These are phyloP conservation scores for Smithornis capensis DNA, from an alignment of 2,113 vertebrate species.

Conservation along the genomic window DNA sequence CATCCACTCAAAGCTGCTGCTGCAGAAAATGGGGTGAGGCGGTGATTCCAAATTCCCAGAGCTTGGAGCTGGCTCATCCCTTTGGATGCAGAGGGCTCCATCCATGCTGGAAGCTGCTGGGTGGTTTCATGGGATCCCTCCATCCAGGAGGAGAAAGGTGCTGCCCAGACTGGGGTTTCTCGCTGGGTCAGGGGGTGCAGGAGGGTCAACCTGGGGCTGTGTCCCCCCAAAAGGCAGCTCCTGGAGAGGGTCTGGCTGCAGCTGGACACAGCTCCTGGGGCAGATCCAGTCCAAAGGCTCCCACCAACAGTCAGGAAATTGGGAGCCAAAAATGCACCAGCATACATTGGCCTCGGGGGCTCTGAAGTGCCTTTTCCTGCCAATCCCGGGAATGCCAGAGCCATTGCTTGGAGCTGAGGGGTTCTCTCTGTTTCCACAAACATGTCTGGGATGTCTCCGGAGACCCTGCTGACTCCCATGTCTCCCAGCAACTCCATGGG, in stretches of 20 bases:
- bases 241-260: neutral
- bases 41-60: neutral
- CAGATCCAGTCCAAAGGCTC: neutral
- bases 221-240: neutral
- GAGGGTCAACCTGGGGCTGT: rapidly evolving
- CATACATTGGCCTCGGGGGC: rapidly evolving
- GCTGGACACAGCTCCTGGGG: neutral
- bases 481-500: neutral
- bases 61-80: neutral
- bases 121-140: neutral
- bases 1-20: neutral
- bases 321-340: neutral
- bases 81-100: rapidly evolving
- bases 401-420: rapidly evolving
- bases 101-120: neutral
- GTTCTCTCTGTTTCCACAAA: neutral
- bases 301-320: neutral
- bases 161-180: rapidly evolving
- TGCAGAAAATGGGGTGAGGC: neutral
- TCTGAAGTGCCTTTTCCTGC: neutral
- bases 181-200: rapidly evolving
- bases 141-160: neutral
- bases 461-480: rapidly evolving
- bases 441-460: neutral
- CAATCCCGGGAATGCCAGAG: rapidly evolving